phyloP scores from a whole-genome alignment of 2,113 vertebrate genomes.

The Callipepla californica region DNA sequence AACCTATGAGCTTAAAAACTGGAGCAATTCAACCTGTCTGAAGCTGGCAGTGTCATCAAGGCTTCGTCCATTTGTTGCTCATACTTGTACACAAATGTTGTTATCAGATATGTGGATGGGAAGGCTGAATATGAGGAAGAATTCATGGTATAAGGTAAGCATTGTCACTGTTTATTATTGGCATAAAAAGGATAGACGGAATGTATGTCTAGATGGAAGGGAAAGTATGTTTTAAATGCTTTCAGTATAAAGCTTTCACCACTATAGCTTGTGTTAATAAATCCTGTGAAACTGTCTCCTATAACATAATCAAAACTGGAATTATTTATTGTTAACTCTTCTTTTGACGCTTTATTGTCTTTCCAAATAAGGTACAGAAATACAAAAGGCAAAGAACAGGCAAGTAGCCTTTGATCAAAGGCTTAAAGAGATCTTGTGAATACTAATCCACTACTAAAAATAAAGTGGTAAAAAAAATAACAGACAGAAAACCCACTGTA shows the following conservation, averaged over 20 bases:
- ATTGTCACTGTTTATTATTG: not conserved
- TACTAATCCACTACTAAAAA: slow-evolving; percentile 77
- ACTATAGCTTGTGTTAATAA: slow-evolving; percentile 29
- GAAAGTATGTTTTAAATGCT: not conserved
- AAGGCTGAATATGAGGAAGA: slow-evolving; percentile 98
- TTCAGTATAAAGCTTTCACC: not conserved
- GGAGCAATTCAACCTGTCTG: slow-evolving; percentile 98
- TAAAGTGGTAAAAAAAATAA: slow-evolving; percentile 62
- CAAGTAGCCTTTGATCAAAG: slow-evolving; percentile 74
- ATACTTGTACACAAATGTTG: slow-evolving; percentile 98
- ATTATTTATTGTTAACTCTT: slow-evolving; percentile 58
- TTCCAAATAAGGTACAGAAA: slow-evolving; percentile 79
- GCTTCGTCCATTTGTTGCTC: slow-evolving; percentile 93
- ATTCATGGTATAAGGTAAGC: slow-evolving; percentile 99
- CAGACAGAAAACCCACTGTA: slow-evolving; percentile 31
- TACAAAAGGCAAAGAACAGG: slow-evolving; percentile 75
- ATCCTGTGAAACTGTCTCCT: slow-evolving; percentile 52
- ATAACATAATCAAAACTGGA: slow-evolving; percentile 43
- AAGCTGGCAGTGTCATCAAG: slow-evolving; percentile 97
- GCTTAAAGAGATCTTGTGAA: slow-evolving; percentile 66
- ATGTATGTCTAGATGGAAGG: not conserved
- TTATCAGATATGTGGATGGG: slow-evolving; percentile 99
- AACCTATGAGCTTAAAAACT: slow-evolving; percentile 98
- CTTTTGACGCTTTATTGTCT: slow-evolving; percentile 76
- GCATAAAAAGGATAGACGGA: not conserved